Evolutionary conservation across 2,888 invertebrate species (phyloP), one percentile per base, ranked within the genome.

Genomic region (Pherbina coryleti): DNA sequence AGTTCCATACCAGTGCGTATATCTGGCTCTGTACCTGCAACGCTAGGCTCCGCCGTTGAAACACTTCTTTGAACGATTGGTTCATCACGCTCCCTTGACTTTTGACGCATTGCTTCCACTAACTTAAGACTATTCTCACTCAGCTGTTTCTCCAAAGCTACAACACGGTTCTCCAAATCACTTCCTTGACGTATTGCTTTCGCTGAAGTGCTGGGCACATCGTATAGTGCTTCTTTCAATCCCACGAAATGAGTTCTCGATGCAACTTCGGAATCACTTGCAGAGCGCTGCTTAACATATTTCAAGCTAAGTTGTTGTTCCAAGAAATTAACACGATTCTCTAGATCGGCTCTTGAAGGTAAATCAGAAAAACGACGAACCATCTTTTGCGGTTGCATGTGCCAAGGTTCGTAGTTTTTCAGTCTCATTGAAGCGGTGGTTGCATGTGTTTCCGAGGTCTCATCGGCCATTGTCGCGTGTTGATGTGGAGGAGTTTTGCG

Each of bases 231-330:
- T 11, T 53, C 71, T 75, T 28, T 74, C 64, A 34, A 25, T 55
- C 76, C 77, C n/a, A 75, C 64, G 34, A 69, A 77, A 73, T 78
- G 71, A 37, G 74, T 74, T 78, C 79, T 82, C 78, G 88, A 87
- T 87, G 88, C 84, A 82, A 87, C 87, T 84, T 87, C 87, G 87
- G 87, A 87, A 88, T 87, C 87, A 87, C 87, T 87, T 87, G 87
- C 86, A 86, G 87, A 85, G 86, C 87, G 88, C 88, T 87, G 87
- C 87, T 87, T 88, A 84, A 84, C 83, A 81, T 86, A 83, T 85
- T 85, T 87, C 82, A 84, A 85, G 81, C 83, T 86, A 78, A 88
- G 82, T 85, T 88, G 85, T 82, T 84, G 86, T 82, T 87, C 87
- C 81, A 87, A 83, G 82, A 86, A 87, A 81, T 86, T 84, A 82